Base-by-base conservation (phyloP, 2,888 invertebrate genomes). In the Orgyia antiqua region DNA sequence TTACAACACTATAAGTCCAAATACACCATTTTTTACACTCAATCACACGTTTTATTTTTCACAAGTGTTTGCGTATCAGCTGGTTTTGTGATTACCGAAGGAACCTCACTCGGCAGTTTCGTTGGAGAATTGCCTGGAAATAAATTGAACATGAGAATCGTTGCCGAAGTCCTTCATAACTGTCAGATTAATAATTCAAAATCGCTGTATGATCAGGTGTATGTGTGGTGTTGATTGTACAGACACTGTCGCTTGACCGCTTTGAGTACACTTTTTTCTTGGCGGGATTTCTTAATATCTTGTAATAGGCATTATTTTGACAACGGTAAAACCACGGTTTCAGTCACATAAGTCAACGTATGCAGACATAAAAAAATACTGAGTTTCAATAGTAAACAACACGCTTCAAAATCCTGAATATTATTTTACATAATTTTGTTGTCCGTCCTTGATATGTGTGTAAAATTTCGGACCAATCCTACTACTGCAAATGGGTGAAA, bases 41-140 rank as follows among this genome's bases (percentile, higher is more conserved):
- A 65, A 33, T 62, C 62, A 31, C 64, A 68, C 31, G 63, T 58
- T 39, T 62, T 63, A 32, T 38, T 65, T 2, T 57, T 51, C 53
- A 62, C 62, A 4, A 45, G 39, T 48, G 55, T 33, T 25, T 56
- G 58, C 2, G 65, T 63, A 27, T 74, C 75, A 7, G 66, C 62
- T 0, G 68, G 47, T 57, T 73, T 75, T 21, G 63, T 49, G 26
- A 56, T 64, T 63, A 60, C 49, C 49, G 25, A 31, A 17, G 31
- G 26, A 10, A 70, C 76, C 10, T 76, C 75, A 52, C 50, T 54
- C 3, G 48, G 37, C 29, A 53, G 45, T 33, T 58, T 69, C 10
- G 54, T 57, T 28, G 65, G 48, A 7, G 68, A 53, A 35, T 60
- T 67, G 24, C 65, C 76, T 76, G 64, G 3, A 42, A 45, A 45